Evolutionary conservation across 2,113 vertebrate species (phyloP).

Genomic region (Eurystomus gularis): DNA sequence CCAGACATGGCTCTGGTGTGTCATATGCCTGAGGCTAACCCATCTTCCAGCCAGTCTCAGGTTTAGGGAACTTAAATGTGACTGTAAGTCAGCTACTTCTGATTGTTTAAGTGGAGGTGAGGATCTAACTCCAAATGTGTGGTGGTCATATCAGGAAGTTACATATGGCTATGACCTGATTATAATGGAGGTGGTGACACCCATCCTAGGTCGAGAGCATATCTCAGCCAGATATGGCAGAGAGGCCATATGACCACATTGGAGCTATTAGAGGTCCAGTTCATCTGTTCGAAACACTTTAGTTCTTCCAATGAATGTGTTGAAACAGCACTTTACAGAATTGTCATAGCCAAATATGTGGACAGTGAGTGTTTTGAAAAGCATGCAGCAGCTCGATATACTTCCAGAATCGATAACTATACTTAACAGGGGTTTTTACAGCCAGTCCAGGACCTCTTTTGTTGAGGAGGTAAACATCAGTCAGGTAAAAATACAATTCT

Average conservation of each 20-base stretch:
- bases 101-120: background rate
- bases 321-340: background rate
- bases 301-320: background rate
- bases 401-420: background rate
- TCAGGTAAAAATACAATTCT: background rate
- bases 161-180: background rate
- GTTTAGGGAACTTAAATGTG: background rate
- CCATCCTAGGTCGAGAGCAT: background rate
- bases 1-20: background rate
- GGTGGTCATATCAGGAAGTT: background rate
- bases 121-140: background rate
- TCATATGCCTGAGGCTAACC: background rate
- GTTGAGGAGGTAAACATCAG: background rate
- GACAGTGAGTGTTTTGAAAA: background rate
- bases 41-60: background rate
- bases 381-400: background rate
- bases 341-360: background rate
- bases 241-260: background rate
- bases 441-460: background rate
- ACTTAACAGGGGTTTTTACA: background rate
- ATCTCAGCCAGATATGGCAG: background rate
- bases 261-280: background rate
- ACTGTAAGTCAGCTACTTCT: background rate
- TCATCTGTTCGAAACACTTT: background rate
- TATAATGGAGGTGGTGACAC: background rate